Base-by-base conservation (phyloP, 2,888 invertebrate genomes). In the Hydropsyche betteni region DNA sequence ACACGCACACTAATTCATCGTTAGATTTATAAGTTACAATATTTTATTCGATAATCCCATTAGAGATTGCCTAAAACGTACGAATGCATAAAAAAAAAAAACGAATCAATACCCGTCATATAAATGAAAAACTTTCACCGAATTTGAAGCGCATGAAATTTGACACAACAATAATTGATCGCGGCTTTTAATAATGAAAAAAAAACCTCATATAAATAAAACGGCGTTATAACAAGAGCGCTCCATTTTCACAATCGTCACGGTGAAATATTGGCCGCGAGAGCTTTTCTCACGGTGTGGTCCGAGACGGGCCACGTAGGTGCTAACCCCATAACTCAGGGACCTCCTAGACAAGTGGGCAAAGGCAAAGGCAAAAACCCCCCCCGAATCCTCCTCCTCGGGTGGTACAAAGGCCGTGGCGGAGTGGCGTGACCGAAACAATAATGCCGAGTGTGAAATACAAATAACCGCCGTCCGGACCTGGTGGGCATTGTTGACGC, bases 371-470 rank as follows among this genome's bases (percentile, higher is more conserved):
- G 64, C 33, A 24, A n/a, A 12, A 24, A 8, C 16, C 58, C 16
- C 14, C 5, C 16, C 58, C 16, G 44, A 44, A 16, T 16, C 58
- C 58, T 58, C 51, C 12, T 64, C 34, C 33, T 12, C 24, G 24
- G 24, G 24, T 24, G 24, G 24, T 8, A 61, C 69, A 69, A 69
- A 69, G 51, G 69, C 74, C 68, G 52, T 68, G 52, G 61, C 51
- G 50, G 74, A 77, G 70, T 76, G 64, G 77, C 77, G 77, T 78
- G 77, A 78, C 77, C 77, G 52, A 78, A 76, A 77, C 77, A 76
- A 78, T 75, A 73, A 78, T 72, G 24, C 70, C 68, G 64, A 74
- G 75, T 75, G 73, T 71, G 75, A 68, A 77, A 77, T 75, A 75
- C 58, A 74, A 75, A 77, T 75, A 75, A 73, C 72, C 72, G 73